Conservation (phyloP, 2,797 vertebrate species). For the Dendrocincla fuliginosa region DNA sequence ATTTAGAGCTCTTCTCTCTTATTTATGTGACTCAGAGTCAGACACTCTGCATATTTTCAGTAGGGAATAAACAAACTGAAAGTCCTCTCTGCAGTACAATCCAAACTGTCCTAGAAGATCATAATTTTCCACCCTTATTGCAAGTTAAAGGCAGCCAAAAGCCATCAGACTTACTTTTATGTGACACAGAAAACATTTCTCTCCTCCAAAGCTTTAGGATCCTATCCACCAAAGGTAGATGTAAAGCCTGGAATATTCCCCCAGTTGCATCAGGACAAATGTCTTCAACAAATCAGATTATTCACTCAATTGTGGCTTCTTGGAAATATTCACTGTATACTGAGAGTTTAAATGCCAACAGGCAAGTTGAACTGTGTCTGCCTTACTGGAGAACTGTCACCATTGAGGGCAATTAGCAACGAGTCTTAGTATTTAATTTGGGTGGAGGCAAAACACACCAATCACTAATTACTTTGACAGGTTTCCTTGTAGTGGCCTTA, state of each 20-base stretch:
- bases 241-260: neutral
- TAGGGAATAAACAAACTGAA: constrained; percentile 63
- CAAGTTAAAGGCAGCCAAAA: constrained; percentile 57
- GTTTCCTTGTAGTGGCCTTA: neutral
- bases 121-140: constrained; percentile 44
- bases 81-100: constrained; percentile 36
- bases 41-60: constrained; percentile 38
- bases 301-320: neutral
- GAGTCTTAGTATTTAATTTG: neutral
- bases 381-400: neutral
- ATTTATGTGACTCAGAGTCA: constrained; percentile 70
- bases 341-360: neutral
- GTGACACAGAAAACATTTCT: neutral
- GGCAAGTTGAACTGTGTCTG: neutral
- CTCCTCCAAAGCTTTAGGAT: neutral
- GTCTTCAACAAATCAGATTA: neutral
- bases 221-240: neutral
- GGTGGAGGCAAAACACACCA: neutral
- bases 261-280: neutral
- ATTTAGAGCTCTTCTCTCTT: constrained; percentile 46
- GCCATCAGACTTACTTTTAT: neutral
- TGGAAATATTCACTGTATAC: neutral
- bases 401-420: neutral
- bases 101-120: constrained; percentile 54
- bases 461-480: constrained; percentile 10